Base-by-base conservation (phyloP, 2,113 vertebrate species). In the Chaenogobius annularis region DNA sequence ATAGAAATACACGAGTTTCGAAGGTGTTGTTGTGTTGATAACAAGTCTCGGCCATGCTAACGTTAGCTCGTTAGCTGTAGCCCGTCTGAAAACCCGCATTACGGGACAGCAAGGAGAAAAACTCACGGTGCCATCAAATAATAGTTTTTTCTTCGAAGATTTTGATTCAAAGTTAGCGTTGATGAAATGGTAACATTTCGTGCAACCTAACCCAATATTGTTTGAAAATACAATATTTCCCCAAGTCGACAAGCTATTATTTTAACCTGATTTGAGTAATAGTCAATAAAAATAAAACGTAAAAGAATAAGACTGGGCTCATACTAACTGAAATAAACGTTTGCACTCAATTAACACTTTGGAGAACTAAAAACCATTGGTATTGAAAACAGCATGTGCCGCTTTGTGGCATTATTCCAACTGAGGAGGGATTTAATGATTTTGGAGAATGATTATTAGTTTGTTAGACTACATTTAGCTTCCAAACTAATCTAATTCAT, bases 41-140 rank as follows among this genome's bases (percentile, higher is more conserved):
- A 87, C 85, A 90, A 68, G 70, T 69, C 64, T 80, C 85, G 86
- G 85, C 70, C 87, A 89, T 85, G 86, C 85, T 80, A 52, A 13
- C 44, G 44, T 12, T 46, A 68, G 81, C 75, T 79, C 84, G 81
- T 62, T 77, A 63, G 31, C 61, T 61, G 6, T 77, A 67, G 68
- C 72, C 75, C 58, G 70, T 79, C 40, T 73, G 79, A 82, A 89
- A 82, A 82, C 75, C 86, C 87, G 87, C 87, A 90, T 89, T 89
- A 93, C 79, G 89, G 35, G 17, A 17, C 17, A 11, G 10, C 59
- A 62, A 8, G 11, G 15, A 37, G 15, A 19, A 37, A 43, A 17
- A 11, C 61, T 63, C 61, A 17, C 37, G 19, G 10, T 40, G 59
- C 35, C 2, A 13, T 40, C 8, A 37, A 15, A 11, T 63, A 26